Conservation (phyloP, 2,113 vertebrate species). For the Callipepla squamata region DNA sequence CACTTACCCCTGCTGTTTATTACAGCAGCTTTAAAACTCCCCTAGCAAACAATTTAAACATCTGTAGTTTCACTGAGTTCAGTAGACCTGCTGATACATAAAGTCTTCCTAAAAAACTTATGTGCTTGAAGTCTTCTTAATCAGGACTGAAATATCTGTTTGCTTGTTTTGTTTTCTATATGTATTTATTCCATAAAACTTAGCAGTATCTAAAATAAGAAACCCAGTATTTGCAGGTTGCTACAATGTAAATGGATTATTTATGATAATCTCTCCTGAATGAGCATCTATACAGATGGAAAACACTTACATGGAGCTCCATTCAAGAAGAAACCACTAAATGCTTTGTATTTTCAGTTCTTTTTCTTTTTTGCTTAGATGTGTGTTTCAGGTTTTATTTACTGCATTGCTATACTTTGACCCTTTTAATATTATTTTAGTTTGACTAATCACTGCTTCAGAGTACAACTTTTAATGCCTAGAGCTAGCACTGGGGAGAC, state of each 20-base stretch:
- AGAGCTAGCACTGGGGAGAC: background rate
- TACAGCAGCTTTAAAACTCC: background rate
- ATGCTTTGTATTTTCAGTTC: background rate
- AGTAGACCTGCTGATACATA: background rate
- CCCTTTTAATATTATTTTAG: background rate
- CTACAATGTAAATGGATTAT: background rate
- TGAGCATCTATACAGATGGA: background rate
- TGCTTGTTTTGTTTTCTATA: background rate
- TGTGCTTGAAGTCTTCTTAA: background rate
- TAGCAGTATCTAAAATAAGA: constrained; percentile 8
- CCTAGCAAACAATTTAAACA: background rate
- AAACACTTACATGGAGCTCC: background rate
- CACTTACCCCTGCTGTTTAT: background rate
- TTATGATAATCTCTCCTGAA: background rate
- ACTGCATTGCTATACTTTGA: background rate
- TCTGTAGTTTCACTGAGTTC: background rate
- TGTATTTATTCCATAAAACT: background rate
- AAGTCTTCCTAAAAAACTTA: background rate
- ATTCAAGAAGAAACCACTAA: background rate
- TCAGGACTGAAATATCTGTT: background rate
- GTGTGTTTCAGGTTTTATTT: background rate
- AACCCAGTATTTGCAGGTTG: background rate
- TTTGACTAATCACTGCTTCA: constrained; percentile 6
- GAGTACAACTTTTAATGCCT: background rate
- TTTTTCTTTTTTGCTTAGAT: background rate